Evolutionary conservation across 2,113 vertebrate genomes (phyloP).

Genomic region (Peromyscus maniculatus): DNA sequence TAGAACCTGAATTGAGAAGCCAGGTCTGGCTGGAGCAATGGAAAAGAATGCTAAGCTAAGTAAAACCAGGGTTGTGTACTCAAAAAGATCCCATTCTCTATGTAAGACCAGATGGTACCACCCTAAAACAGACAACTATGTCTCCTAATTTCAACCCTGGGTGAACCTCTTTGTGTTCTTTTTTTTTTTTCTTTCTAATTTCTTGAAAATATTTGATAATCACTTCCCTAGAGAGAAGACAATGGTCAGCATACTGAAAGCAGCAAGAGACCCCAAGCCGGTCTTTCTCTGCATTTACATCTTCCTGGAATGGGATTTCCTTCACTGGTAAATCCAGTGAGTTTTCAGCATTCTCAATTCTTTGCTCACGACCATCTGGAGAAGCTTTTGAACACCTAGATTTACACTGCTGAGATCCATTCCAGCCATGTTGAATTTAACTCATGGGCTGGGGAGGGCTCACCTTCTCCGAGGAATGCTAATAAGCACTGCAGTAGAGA

Average conservation of each 20-base stretch:
- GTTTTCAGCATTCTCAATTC: neutral
- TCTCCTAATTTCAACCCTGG: neutral
- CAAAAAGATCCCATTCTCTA: neutral
- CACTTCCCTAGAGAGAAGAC: neutral
- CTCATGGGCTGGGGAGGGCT: neutral
- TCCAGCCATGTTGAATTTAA: neutral
- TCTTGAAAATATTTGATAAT: constrained; percentile 5
- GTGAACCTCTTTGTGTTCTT: neutral
- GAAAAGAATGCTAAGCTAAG: neutral
- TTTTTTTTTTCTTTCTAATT: neutral
- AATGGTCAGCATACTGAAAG: neutral
- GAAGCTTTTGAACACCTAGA: neutral
- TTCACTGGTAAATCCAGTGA: neutral
- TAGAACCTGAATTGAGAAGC: neutral
- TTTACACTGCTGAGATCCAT: neutral
- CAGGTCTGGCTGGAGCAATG: neutral
- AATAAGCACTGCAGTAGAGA: neutral
- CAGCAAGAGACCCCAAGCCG: neutral
- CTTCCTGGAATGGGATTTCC: neutral
- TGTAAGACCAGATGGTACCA: neutral
- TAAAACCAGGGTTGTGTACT: neutral
- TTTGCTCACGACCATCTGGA: neutral
- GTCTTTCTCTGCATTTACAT: neutral
- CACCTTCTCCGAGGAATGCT: neutral
- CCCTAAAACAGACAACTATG: neutral